phyloP scores from a whole-genome alignment of 2,797 vertebrate genomes.

The Sphaeramia orbicularis region DNA sequence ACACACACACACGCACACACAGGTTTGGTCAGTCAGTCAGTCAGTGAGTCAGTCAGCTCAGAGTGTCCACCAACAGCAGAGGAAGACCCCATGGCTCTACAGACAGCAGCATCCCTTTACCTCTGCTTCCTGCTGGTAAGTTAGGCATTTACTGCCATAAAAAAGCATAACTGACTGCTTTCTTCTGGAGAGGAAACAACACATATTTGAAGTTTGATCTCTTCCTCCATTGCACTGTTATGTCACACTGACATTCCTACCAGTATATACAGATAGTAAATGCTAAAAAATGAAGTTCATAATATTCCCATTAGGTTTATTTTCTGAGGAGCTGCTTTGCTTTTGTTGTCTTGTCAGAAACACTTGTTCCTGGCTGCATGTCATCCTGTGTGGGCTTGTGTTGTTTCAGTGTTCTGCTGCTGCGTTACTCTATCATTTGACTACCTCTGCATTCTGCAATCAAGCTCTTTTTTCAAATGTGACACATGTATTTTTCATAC shows the following conservation, averaged over 20 bases:
- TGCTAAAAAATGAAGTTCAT: not conserved
- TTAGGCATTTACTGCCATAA: too few relatives aligned
- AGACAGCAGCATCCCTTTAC: slow-evolving; percentile 46
- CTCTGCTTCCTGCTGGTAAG: slow-evolving; percentile 78
- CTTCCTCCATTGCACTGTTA: not conserved
- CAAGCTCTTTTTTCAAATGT: not conserved
- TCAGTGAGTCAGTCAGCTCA: slow-evolving; percentile 36
- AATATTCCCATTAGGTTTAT: slow-evolving; percentile 20
- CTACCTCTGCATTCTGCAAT: not conserved
- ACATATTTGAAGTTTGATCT: not conserved
- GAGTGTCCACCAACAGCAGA: slow-evolving; percentile 32
- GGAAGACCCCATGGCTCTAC: slow-evolving; percentile 73
- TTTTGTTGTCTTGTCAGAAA: slow-evolving; percentile 82
- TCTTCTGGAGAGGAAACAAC: not conserved
- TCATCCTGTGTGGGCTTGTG: slow-evolving; percentile 37
- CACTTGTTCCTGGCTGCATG: slow-evolving; percentile 67
- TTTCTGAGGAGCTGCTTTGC: slow-evolving; percentile 27
- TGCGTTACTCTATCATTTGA: not conserved
- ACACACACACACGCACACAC: slow-evolving; percentile 19
- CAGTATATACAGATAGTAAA: too few relatives aligned
- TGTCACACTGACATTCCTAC: too few relatives aligned
- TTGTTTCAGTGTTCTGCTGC: slow-evolving; percentile 22
- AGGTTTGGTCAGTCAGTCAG: slow-evolving; percentile 31
- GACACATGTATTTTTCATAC: slow-evolving; percentile 13
- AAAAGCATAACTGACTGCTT: too few relatives aligned